These are phyloP conservation scores for Pseudochaenichthys georgianus DNA, from an alignment of 2,797 vertebrate genomes.

Conservation along the genomic window DNA sequence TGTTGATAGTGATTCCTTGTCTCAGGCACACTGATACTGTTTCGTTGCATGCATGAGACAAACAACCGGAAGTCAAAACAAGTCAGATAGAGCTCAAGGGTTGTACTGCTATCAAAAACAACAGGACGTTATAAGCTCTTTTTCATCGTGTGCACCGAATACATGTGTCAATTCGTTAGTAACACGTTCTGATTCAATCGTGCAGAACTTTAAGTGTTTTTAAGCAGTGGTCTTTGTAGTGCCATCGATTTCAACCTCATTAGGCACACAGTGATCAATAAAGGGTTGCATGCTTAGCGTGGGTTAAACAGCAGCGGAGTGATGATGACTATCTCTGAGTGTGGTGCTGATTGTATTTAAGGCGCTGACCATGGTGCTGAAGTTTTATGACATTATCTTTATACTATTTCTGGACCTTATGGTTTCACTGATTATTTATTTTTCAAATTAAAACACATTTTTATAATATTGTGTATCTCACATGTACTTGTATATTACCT, in stretches of 20 bases:
- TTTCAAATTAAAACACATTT: neutral
- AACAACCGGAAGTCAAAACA: neutral
- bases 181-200: neutral
- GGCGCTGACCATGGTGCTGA: constrained; percentile 80
- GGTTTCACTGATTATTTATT: neutral
- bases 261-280: neutral
- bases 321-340: neutral
- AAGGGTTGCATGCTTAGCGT: neutral
- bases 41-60: neutral
- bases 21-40: neutral
- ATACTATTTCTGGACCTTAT: neutral
- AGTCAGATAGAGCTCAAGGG: neutral
- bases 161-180: neutral
- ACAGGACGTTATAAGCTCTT: neutral
- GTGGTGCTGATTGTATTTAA: neutral
- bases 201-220: neutral
- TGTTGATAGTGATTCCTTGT: neutral
- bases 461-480: neutral
- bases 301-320: neutral
- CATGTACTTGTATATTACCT: neutral
- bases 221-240: neutral
- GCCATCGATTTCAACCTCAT: neutral
- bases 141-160: neutral
- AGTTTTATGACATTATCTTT: constrained; percentile 10
- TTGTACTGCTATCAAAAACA: neutral